Base-by-base conservation (phyloP, 1,140 invertebrate genomes). In the Habropoda laboriosa region DNA sequence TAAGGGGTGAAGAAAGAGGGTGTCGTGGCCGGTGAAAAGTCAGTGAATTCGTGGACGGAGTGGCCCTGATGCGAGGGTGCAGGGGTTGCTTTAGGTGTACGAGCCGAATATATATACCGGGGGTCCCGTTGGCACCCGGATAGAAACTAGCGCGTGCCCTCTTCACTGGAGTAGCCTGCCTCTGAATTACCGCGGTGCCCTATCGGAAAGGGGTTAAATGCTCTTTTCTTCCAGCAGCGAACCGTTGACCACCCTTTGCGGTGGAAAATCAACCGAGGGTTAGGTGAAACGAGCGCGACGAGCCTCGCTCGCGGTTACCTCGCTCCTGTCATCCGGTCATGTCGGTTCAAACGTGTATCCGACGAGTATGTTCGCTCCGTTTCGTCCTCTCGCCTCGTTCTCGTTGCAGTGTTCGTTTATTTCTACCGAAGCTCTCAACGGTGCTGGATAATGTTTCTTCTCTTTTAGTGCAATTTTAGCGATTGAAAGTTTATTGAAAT, bases 91-190 rank as follows among this genome's bases (percentile, higher is more conserved):
- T 88, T 91, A 90, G 90, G 89, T 90, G 86, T 90, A 88, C 78
- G 78, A n/a, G 80, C 81, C 87, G 79, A 89, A 89, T n/a, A n/a
- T n/a, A n/a, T n/a, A n/a, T n/a, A n/a, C 87, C 86, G 85, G 88
- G 91, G 89, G 85, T 88, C 86, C 80, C 72, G 73, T 77, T 66
- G 82, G 67, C 79, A 42, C 73, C 67, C 79, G 60, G 45, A 85
- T 85, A 83, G 83, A 81, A 21, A 47, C 16, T 42, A 91, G 87
- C 90, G 90, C 91, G 91, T 93, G 91, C 90, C 92, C 92, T 92
- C 91, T 91, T 93, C 91, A 92, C 90, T 92, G 88, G 85, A 91
- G 89, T 88, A 88, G 80, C 53, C 67, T 75, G 83, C 80, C 83
- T 67, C 85, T 85, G 72, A 82, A 86, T 86, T 82, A 71, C 77